A percentile compares a stretch with the other conserved stretches of the same genome.
Conservation (phyloP, 2,888 invertebrate genomes). For the Phaedon cochleariae region DNA sequence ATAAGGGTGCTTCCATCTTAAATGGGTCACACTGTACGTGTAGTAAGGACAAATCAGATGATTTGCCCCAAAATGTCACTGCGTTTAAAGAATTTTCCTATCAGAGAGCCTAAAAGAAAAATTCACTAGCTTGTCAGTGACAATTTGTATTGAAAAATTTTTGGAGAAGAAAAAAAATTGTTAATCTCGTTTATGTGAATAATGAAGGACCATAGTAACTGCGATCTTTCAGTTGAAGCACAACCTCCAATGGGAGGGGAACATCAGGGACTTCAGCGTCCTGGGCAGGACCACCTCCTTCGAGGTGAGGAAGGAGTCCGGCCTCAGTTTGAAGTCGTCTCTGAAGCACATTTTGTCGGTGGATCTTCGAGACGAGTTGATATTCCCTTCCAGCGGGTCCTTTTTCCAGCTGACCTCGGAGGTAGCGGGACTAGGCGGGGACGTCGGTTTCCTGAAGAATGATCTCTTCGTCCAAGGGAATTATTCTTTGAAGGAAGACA, state of each 20-base stretch:
- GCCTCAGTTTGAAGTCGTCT: slow-evolving; percentile 89
- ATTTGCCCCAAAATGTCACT: no score
- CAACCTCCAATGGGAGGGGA: slow-evolving; percentile 87
- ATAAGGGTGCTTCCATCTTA: no score
- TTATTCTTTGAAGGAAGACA: slow-evolving; percentile 67
- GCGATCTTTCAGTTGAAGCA: slow-evolving; percentile 77
- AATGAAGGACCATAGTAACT: no score
- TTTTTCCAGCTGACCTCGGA: slow-evolving; percentile 81
- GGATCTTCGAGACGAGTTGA: slow-evolving; percentile 81
- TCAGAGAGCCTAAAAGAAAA: no score
- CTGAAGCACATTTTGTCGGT: slow-evolving; percentile 80
- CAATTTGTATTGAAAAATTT: no score
- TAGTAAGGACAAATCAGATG: no score
- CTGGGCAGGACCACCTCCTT: slow-evolving; percentile 81
- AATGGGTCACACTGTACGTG: no score
- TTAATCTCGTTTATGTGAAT: no score
- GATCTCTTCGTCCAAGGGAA: slow-evolving; percentile 74
- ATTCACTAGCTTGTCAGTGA: no score
- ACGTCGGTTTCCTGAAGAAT: slow-evolving; percentile 88
- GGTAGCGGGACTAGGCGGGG: slow-evolving; percentile 89
- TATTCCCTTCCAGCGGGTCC: slow-evolving; percentile 81
- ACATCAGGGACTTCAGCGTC: slow-evolving; percentile 81
- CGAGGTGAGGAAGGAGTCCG: slow-evolving; percentile 86
- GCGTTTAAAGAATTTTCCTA: no score
- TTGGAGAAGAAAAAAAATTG: no score